Evolutionary conservation across 2,113 vertebrate species (phyloP).

Genomic region (Chamaetylas fuelleborni): DNA sequence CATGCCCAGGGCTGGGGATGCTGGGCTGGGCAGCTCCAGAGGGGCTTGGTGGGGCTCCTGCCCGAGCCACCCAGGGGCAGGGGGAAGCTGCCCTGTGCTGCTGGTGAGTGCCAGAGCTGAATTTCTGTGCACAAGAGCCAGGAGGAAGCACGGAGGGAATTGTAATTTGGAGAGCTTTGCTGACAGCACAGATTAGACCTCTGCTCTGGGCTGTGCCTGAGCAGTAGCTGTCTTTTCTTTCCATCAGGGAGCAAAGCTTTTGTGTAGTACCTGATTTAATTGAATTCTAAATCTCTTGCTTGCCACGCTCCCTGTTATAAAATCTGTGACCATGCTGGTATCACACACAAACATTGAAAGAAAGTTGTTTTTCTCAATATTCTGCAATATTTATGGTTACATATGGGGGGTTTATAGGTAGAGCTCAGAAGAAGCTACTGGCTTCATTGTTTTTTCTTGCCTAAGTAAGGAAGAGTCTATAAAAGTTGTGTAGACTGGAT

Average conservation of each 20-base stretch:
- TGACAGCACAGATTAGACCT: background rate
- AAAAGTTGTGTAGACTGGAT: background rate
- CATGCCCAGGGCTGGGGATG: rapidly evolving
- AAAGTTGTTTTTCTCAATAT: background rate
- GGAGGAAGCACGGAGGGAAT: background rate
- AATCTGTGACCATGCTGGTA: background rate
- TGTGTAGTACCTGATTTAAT: background rate
- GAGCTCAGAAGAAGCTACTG: background rate
- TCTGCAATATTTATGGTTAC: background rate
- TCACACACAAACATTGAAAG: background rate
- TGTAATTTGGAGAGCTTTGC: background rate
- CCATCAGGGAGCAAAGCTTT: background rate
- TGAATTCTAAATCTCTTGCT: background rate
- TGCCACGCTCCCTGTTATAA: background rate
- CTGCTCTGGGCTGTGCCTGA: background rate
- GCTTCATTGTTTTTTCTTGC: background rate
- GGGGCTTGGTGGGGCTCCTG: background rate
- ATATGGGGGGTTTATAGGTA: background rate
- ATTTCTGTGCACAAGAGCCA: background rate
- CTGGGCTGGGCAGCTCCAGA: rapidly evolving
- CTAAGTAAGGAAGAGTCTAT: background rate
- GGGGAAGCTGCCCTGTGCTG: background rate
- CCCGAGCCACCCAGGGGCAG: background rate
- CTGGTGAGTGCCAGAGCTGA: rapidly evolving
- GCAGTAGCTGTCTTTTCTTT: background rate